These are phyloP conservation scores for Sebastes ruberrimus DNA, from an alignment of 2,797 vertebrate species.

Conservation along the genomic window DNA sequence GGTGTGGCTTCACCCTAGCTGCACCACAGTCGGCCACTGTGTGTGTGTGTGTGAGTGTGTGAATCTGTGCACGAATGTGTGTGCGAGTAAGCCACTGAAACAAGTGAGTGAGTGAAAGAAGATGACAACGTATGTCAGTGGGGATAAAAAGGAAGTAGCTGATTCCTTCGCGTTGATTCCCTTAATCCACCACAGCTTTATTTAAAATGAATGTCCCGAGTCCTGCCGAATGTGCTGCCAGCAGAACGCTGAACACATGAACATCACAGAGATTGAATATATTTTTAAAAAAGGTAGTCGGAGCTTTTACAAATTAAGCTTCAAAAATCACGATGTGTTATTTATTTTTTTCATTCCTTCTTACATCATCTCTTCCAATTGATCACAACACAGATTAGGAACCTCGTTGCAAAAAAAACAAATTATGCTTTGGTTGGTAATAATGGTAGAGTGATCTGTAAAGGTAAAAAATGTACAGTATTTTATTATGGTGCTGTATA, in stretches of 20 bases:
- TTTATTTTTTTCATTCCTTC: not conserved
- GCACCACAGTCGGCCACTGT: conserved; percentile 54
- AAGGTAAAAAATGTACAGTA: not conserved
- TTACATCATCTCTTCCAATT: not conserved
- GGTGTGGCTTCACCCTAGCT: conserved; percentile 70
- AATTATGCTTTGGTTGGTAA: not conserved
- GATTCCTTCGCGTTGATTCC: conserved; percentile 53
- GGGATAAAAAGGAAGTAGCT: conserved; percentile 57
- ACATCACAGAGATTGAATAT: not conserved
- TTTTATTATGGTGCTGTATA: not conserved
- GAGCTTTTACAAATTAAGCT: not conserved
- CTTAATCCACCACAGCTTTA: conserved; percentile 35
- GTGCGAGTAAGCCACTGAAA: conserved; percentile 16
- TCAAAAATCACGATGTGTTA: not conserved
- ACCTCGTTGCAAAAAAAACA: not conserved
- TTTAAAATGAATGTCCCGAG: conserved; percentile 34
- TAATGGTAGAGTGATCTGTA: not conserved
- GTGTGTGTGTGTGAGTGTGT: conserved; percentile 21
- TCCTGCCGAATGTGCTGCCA: not conserved
- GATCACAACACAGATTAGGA: not conserved
- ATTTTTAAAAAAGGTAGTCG: not conserved
- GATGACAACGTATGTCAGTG: conserved; percentile 68
- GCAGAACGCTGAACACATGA: not conserved
- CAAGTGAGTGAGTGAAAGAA: conserved; percentile 63
- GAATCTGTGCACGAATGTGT: not conserved